Conservation (phyloP, 1,140 invertebrate species). For the Lepidurus apus region DNA sequence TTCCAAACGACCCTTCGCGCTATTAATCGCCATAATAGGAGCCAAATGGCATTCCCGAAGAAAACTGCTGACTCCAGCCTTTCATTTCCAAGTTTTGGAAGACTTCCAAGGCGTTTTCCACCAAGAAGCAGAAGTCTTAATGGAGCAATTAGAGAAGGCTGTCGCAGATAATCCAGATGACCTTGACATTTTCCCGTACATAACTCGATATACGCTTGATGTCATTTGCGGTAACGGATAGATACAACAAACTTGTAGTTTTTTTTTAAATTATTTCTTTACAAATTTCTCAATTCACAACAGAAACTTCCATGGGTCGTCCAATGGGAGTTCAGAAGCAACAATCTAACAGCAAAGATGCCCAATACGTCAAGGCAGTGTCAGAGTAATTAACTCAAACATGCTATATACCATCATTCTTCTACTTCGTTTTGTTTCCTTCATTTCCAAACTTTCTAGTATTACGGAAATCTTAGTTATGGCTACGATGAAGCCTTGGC, state of each 20-base stretch:
- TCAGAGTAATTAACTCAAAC: neutral
- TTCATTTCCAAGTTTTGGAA: slow-evolving; percentile 60
- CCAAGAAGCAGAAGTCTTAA: slow-evolving; percentile 24
- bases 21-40: slow-evolving; percentile 30
- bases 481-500: slow-evolving; percentile 67
- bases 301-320: slow-evolving; percentile 37
- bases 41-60: slow-evolving; percentile 53
- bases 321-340: slow-evolving; percentile 31
- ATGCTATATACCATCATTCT: neutral
- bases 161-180: slow-evolving; percentile 53
- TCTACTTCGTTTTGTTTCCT: neutral
- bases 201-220: slow-evolving; percentile 77
- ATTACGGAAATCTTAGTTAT: slow-evolving; percentile 25
- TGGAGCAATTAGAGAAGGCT: slow-evolving; percentile 15
- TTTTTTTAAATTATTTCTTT: neutral
- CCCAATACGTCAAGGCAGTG: slow-evolving; percentile 65
- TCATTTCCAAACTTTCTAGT: slow-evolving; percentile 42
- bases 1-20: slow-evolving; percentile 61
- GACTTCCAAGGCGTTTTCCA: slow-evolving; percentile 48
- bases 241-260: neutral
- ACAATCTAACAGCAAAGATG: slow-evolving; percentile 53
- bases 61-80: slow-evolving; percentile 57
- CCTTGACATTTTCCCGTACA: slow-evolving; percentile 67
- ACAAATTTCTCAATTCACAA: neutral
- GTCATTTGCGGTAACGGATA: slow-evolving; percentile 63